These are phyloP conservation scores for Calliphora vomitoria DNA, from an alignment of 2,888 invertebrate species.

Conservation along the genomic window DNA sequence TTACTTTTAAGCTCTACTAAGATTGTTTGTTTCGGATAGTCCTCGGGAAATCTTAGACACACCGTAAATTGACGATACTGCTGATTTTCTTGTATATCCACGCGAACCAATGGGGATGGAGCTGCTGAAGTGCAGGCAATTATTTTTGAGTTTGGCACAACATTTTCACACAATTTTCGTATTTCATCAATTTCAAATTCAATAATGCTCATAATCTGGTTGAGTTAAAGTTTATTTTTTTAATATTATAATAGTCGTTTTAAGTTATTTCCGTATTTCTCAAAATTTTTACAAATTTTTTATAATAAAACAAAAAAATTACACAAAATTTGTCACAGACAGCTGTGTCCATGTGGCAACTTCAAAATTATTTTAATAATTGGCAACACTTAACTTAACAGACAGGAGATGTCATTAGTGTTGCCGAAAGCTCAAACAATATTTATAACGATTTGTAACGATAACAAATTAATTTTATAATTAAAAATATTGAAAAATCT, in stretches of 20 bases:
- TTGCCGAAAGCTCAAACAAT: too few species aligned
- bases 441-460: too few species aligned
- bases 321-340: neutral
- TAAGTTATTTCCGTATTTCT: neutral
- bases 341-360: neutral
- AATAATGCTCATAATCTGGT: slow-evolving; percentile 87
- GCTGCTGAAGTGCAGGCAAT: slow-evolving; percentile 88
- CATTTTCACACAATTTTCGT: slow-evolving; percentile 87
- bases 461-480: too few species aligned
- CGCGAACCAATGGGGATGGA: slow-evolving; percentile 87
- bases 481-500: too few species aligned
- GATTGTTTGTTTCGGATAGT: slow-evolving; percentile 87
- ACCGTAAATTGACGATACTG: slow-evolving; percentile 87
- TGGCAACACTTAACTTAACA: neutral
- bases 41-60: slow-evolving; percentile 88
- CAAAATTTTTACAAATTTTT: neutral
- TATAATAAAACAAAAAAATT: neutral
- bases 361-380: neutral
- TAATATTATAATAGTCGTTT: neutral
- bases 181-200: slow-evolving; percentile 89
- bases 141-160: slow-evolving; percentile 87
- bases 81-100: slow-evolving; percentile 87
- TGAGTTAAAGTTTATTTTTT: neutral
- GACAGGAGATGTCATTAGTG: too few species aligned
- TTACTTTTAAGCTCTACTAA: slow-evolving; percentile 90